These are phyloP conservation scores for Aculops lycopersici DNA, from an alignment of 1,140 invertebrate genomes.

Conservation along the genomic window DNA sequence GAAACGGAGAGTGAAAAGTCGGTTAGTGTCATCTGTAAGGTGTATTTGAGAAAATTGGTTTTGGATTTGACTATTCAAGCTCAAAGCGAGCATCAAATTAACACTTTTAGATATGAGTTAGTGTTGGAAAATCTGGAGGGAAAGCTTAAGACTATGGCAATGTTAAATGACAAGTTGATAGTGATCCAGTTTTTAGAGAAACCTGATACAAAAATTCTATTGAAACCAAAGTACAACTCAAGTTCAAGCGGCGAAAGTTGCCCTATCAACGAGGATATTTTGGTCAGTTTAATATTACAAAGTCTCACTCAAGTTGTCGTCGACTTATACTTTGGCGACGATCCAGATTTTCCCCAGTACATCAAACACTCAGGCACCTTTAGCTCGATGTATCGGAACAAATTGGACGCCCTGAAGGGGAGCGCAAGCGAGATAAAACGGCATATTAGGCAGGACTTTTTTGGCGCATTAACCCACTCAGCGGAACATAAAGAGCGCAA, in stretches of 20 bases:
- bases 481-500: not conserved
- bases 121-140: not conserved
- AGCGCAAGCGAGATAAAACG: too few species aligned
- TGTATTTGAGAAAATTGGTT: not conserved
- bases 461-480: not conserved
- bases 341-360: not conserved
- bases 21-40: not conserved
- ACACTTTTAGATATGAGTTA: not conserved
- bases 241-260: not conserved
- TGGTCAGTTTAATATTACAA: not conserved
- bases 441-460: not conserved
- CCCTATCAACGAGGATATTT: not conserved
- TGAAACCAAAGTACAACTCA: not conserved
- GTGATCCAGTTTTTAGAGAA: not conserved
- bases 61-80: not conserved
- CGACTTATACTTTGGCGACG: not conserved
- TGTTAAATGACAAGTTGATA: not conserved
- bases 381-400: too few species aligned
- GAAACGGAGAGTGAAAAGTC: not conserved
- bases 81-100: not conserved
- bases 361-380: too few species aligned
- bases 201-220: not conserved
- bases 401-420: too few species aligned
- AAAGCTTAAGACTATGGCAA: not conserved
- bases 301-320: not conserved